Evolutionary conservation across 1,140 invertebrate species (phyloP), one percentile per base, ranked within the genome.

Genomic region (Littorina saxatilis): DNA sequence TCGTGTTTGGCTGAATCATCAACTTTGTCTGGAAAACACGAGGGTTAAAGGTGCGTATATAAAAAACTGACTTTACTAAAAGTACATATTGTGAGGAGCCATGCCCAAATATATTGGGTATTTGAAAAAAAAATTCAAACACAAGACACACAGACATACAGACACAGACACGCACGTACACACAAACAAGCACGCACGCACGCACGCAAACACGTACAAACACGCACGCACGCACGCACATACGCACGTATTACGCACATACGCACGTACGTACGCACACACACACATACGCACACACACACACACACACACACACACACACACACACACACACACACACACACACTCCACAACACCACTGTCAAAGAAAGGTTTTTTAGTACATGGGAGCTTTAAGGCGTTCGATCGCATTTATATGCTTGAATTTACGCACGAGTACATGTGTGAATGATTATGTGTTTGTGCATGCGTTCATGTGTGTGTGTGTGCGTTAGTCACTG

Each of bases 401-500:
- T n/a, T n/a, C n/a, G n/a, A n/a, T n/a, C n/a, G 63, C 39, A 35
- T 68, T 32, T 68, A 35, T 68, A 35, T 68, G 63, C 39, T 32
- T 66, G 61, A 1, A 32, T 66, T 27, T 35, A 32, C 35, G 5
- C 7, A 29, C 0, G n/a, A 32, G 61, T 63, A 29, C 32, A 27
- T 63, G 27, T 63, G 61, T 63, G 61, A 0, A 32, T 66, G 61
- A 32, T 13, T 66, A 32, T 66, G 61, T 66, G 61, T 66, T 27
- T 66, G 61, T 66, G 61, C 35, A 32, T 66, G 61, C 27, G 43
- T 61, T 29, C 4, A 7, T 61, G 20, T 61, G 20, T 61, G 20
- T 7, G 20, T 61, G 20, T n/a, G 58, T 61, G 20, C 23, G 20
- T 61, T 61, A 7, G n/a, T n/a, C n/a, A n/a, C n/a, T 61, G 27